A percentile compares a stretch with the other conserved stretches of the same genome.
Evolutionary conservation across 2,113 vertebrate species (phyloP).

Genomic region (Lampris incognitus): DNA sequence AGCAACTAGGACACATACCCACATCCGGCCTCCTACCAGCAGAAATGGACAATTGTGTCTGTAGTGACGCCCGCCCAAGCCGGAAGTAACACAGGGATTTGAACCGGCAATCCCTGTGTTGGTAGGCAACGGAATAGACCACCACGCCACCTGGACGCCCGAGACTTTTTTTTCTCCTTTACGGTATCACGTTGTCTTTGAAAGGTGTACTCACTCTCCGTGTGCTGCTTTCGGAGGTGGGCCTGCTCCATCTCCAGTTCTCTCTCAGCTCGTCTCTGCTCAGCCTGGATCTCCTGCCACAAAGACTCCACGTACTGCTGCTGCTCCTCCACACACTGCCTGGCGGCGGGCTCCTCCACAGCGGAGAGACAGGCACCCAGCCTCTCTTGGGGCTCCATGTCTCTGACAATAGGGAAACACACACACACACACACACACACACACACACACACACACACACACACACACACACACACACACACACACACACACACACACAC

Average conservation of each 20-base stretch:
- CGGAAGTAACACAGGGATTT: too few relatives aligned
- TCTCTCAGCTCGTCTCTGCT: conserved; percentile 84
- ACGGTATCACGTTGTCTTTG: background rate
- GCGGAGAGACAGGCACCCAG: conserved; percentile 51
- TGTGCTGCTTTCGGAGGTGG: conserved; percentile 80
- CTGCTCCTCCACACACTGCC: conserved; percentile 78
- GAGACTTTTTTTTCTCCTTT: background rate
- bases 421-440: conserved; percentile 5
- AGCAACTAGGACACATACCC: too few relatives aligned
- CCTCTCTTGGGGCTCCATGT: conserved; percentile 46
- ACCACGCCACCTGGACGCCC: too few relatives aligned
- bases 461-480: conserved; percentile 7
- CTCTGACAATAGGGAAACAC: conserved; percentile 48
- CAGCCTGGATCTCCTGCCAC: conserved; percentile 85
- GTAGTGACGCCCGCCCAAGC: too few relatives aligned
- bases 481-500: conserved; percentile 20
- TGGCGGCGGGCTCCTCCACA: conserved; percentile 71
- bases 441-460: conserved; percentile 14
- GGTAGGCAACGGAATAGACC: too few relatives aligned
- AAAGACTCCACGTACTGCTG: conserved; percentile 84
- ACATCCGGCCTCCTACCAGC: too few relatives aligned
- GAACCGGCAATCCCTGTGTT: too few relatives aligned
- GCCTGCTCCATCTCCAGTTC: conserved; percentile 87
- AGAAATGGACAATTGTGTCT: too few relatives aligned
- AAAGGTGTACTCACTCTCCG: conserved; percentile 83